Base-by-base conservation (phyloP, 2,888 invertebrate species). In the Drosophila prolongata region DNA sequence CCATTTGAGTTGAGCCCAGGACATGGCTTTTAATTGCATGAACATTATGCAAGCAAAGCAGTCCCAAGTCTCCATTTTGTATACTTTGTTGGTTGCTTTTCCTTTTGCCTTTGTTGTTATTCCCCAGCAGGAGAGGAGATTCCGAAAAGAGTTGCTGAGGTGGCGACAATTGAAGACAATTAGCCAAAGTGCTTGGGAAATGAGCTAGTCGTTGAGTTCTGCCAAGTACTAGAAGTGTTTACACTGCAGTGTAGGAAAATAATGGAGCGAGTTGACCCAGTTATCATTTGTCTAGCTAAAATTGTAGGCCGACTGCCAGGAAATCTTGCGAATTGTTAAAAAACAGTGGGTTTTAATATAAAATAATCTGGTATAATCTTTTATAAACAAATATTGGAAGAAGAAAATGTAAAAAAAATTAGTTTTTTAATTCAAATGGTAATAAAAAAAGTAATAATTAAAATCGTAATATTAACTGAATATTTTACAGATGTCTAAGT, bases 11-110 rank as follows among this genome's bases (percentile, higher is more conserved):
- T 11, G 35, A 42, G 49, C 38, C 43, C 65, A 76, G 79, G 77
- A 77, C 80, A 67, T 62, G 77, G 60, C 64, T 79, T 72, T 79
- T 83, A 84, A 82, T 83, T 84, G 84, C 82, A 84, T 83, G 77
- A 84, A 76, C 79, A 77, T 80, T 80, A 80, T 82, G 82, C 75
- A 80, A 64, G 65, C 73, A 69, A 56, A 71, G 69, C 70, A 69
- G 64, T 76, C 64, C 66, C 60, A 71, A 71, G 57, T 60, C 55
- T 67, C 54, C 70, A 47, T 69, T 55, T 61, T 59, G 40, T 62
- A 42, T 68, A 69, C 54, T 61, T 69, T 69, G 69, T 61, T 67
- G 61, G 52, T 62, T 30, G 60, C 35, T 42, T 43, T 56, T 57
- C 40, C 49, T 65, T 69, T 60, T 64, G 71, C 50, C 53, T 44